phyloP scores from a whole-genome alignment of 2,113 vertebrate species.

The Tachycineta bicolor region DNA sequence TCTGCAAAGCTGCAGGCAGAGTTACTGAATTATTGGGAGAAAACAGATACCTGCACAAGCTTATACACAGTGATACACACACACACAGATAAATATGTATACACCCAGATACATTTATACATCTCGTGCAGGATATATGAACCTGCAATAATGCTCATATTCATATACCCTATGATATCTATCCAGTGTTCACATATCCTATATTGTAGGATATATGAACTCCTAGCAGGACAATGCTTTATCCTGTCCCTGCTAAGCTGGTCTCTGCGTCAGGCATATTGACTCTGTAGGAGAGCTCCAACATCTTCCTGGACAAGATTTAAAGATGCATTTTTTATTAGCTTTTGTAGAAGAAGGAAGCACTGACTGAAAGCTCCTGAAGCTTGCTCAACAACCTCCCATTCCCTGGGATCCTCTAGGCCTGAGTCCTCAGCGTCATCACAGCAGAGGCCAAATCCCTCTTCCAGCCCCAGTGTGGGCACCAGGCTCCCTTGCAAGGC shows the following conservation, averaged over 20 bases:
- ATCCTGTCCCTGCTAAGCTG: neutral
- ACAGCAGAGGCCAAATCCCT: constrained; percentile 17
- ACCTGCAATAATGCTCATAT: neutral
- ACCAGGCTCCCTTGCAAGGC: neutral
- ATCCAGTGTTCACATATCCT: neutral
- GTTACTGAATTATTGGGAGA: constrained; percentile 51
- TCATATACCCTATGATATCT: neutral
- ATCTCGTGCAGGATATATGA: neutral
- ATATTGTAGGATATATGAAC: neutral
- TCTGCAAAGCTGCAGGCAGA: constrained; percentile 54
- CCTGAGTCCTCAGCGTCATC: neutral
- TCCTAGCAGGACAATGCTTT: neutral
- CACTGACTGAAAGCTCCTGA: neutral
- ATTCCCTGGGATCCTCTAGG: neutral
- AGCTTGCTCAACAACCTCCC: neutral
- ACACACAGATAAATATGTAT: neutral
- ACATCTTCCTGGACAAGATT: constrained; percentile 3
- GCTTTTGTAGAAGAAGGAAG: neutral
- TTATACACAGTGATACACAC: neutral
- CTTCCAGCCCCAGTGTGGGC: neutral
- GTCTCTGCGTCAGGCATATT: neutral
- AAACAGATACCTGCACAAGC: constrained; percentile 50
- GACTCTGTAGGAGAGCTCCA: constrained; percentile 2
- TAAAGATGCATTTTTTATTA: constrained; percentile 8
- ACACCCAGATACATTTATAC: neutral